phyloP scores from a whole-genome alignment of 1,140 invertebrate species.

The Drosophila azteca region DNA sequence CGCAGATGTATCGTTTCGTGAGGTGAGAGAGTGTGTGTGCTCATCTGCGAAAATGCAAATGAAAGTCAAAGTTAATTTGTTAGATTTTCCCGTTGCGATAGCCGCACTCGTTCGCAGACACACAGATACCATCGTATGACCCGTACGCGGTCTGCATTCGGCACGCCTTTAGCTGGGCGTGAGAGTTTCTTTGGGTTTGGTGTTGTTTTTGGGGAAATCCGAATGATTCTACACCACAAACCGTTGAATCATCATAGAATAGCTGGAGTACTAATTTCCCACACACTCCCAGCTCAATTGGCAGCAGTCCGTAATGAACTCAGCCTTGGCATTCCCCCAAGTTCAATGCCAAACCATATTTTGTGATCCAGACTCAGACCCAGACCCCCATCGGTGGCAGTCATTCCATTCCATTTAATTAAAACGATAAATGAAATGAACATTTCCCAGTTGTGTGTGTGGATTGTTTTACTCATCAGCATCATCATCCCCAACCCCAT shows the following conservation, averaged over 20 bases:
- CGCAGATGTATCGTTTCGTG: neutral
- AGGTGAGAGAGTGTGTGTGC: conserved; percentile 44
- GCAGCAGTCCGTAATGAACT: conserved; percentile 34
- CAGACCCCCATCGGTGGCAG: conserved; percentile 21
- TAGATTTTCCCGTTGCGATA: conserved; percentile 70
- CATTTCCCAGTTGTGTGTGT: conserved; percentile 26
- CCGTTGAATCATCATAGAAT: conserved; percentile 15
- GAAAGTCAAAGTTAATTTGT: conserved; percentile 81
- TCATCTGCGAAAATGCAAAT: conserved; percentile 72
- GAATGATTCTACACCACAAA: neutral
- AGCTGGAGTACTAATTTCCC: conserved; percentile 22
- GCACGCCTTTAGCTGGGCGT: neutral
- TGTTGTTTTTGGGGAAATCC: neutral
- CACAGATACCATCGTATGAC: conserved; percentile 1
- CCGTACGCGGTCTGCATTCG: neutral
- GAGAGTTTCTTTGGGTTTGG: neutral
- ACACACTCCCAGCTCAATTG: conserved; percentile 28
- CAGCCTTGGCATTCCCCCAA: conserved; percentile 64
- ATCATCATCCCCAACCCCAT: conserved; percentile 31
- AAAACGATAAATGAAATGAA: conserved; percentile 40
- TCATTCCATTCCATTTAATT: conserved; percentile 58
- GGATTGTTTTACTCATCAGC: conserved; percentile 35
- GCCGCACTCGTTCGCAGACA: conserved; percentile 12
- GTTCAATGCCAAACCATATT: conserved; percentile 50
- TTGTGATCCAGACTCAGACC: conserved; percentile 4